Base-by-base conservation (phyloP, 2,888 invertebrate genomes). In the Sarcophaga subvicina region DNA sequence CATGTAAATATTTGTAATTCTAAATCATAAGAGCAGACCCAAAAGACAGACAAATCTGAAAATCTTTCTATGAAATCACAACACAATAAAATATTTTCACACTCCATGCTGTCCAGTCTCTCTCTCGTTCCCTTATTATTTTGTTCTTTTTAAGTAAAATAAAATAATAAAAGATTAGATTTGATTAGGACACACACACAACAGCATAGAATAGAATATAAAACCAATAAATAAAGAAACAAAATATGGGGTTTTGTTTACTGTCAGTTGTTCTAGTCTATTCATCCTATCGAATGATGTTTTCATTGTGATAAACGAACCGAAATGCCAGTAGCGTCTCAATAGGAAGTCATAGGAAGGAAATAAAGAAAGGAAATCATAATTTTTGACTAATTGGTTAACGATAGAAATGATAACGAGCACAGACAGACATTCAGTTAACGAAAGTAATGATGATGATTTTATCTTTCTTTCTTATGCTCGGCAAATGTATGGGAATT, bases 71-170 rank as follows among this genome's bases (percentile, higher is more conserved):
- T 37, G 47, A 59, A 70, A 82, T 63, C 63, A 66, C 5, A 67
- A 78, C 64, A 78, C 64, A 66, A 73, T 63, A 78, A 66, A 78
- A 54, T n/a, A 73, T 25, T 67, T 54, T 47, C 47, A 62, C 47
- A 49, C 60, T 17, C 17, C n/a, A 25, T 54, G 12, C 54, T 10
- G 54, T 37, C 37, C 37, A 37, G 37, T 3, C 37, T 37, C 0
- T 37, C 37, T 37, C 37, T 37, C 37, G 0, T 2, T 8, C 37
- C 2, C 2, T 37, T 37, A 37, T 37, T 37, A 37, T 37, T 37
- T 8, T 37, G 37, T 37, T 37, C 37, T 37, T 37, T 37, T 37
- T 37, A 10, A 37, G 37, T 0, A 37, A 37, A 37, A 37, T 37
- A 37, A 37, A 37, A 37, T 37, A 37, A 37, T 37, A 37, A 37